A percentile compares a stretch with the other conserved stretches of the same genome.
Conservation (phyloP, 2,888 invertebrate genomes). For the Drosophila histrio region DNA sequence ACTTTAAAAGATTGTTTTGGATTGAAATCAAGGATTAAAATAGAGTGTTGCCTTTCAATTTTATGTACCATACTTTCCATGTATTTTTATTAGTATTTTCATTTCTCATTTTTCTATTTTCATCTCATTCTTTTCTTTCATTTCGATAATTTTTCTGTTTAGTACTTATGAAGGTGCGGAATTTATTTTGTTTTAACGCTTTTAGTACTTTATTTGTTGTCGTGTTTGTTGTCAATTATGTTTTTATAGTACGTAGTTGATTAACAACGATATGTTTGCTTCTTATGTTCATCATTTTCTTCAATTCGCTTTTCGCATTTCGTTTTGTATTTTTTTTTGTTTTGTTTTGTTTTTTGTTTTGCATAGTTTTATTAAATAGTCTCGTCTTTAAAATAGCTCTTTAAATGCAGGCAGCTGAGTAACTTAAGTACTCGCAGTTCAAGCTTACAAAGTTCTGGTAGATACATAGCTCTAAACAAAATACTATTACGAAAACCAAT, state of each 20-base stretch:
- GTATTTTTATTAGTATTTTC: background rate
- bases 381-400: conserved; percentile 29
- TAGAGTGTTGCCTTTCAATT: conserved; percentile 27
- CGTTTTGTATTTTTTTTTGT: background rate
- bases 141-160: conserved; percentile 7
- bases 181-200: conserved; percentile 12
- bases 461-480: conserved; percentile 36
- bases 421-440: conserved; percentile 19
- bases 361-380: conserved; percentile 11
- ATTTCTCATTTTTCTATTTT: conserved; percentile 6
- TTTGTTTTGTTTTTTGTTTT: background rate
- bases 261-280: conserved; percentile 71
- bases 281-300: conserved; percentile 31
- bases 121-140: background rate
- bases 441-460: conserved; percentile 39
- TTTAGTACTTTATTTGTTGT: conserved; percentile 24
- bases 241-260: conserved; percentile 36
- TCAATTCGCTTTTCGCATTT: background rate
- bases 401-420: conserved; percentile 41
- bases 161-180: conserved; percentile 23
- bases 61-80: background rate
- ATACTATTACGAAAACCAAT: conserved; percentile 56
- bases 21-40: conserved; percentile 57
- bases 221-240: conserved; percentile 18
- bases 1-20: conserved; percentile 79